phyloP scores from a whole-genome alignment of 2,797 vertebrate species.

The Pantherophis alleghaniensis region DNA sequence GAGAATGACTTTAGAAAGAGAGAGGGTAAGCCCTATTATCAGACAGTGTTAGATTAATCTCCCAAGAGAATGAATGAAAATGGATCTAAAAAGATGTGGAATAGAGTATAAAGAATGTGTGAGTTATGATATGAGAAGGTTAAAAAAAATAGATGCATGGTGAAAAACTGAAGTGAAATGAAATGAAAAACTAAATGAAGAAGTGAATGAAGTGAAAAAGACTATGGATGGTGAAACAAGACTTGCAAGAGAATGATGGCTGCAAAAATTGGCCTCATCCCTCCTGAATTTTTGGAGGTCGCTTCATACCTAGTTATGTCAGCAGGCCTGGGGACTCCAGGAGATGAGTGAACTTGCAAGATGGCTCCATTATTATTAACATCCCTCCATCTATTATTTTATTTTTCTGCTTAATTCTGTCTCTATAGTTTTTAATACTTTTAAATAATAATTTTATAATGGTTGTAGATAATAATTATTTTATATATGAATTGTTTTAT shows the following conservation, averaged over 20 bases:
- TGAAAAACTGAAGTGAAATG: background rate
- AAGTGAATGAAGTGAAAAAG: background rate
- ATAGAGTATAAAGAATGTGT: background rate
- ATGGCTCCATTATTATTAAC: no score
- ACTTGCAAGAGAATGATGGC: background rate
- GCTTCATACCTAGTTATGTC: background rate
- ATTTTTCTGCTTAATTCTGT: no score
- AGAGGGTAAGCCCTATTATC: background rate
- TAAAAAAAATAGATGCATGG: background rate
- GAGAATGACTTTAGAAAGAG: background rate
- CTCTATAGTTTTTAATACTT: no score
- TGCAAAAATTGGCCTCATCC: background rate
- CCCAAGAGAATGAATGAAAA: background rate
- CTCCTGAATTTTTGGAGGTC: background rate
- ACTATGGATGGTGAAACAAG: background rate
- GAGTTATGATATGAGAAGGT: background rate
- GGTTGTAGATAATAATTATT: no score
- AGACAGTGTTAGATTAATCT: background rate
- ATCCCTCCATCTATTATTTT: no score
- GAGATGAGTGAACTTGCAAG: no score
- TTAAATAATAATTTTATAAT: no score
- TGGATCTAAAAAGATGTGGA: background rate
- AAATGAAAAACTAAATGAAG: background rate
- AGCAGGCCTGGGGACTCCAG: no score
- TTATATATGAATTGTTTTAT: no score